Evolutionary conservation across 2,113 vertebrate species (phyloP), one percentile per base, ranked within the genome.

Genomic region (Orycteropus afer): DNA sequence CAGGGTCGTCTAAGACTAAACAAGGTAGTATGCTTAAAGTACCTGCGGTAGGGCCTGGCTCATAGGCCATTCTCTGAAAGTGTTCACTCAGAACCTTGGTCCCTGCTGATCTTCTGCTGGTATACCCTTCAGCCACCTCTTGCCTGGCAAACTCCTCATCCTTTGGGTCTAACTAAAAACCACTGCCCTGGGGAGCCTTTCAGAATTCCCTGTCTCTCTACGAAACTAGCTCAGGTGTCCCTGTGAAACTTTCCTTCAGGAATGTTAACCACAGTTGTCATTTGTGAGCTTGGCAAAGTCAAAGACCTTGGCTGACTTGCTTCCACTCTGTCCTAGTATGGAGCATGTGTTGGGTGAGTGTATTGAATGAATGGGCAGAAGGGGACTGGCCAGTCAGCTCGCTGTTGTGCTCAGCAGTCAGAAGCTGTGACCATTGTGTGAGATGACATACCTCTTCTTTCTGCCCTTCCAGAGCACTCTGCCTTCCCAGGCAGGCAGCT

Each of bases 261-360:
- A 42, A 25, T 34, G 25, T 55, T 42, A 47, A 18, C 59, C 61
- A 23, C 3, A 1, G 32, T 65, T 47, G 37, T 78, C 37, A 55
- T 9, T 37, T 51, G 47, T 42, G 91, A 92, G 57, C 71, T 65
- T 53, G 14, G 1, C 25, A 51, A n/a, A 59, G n/a, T 34, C 23
- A 15, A 47, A 67, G 61, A 32, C 79, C 55, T 37, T 20, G 1
- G 7, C 22, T 25, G 14, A 49, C 14, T 57, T 4, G 22, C 25
- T 47, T 47, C 89, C 7, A 10, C 53, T 2, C 2, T 57, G 13
- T 0, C 89, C 27, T 67, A 17, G 20, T 7, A 32, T 2, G 3
- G 27, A 0, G 49, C 13, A 3, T 1, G 0, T 27, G n/a, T 17
- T 34, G 3, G 0, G 5, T 40, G 22, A n/a, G 3, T 4, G 25